Conservation (phyloP, 2,797 vertebrate species). For the Todus mexicanus region DNA sequence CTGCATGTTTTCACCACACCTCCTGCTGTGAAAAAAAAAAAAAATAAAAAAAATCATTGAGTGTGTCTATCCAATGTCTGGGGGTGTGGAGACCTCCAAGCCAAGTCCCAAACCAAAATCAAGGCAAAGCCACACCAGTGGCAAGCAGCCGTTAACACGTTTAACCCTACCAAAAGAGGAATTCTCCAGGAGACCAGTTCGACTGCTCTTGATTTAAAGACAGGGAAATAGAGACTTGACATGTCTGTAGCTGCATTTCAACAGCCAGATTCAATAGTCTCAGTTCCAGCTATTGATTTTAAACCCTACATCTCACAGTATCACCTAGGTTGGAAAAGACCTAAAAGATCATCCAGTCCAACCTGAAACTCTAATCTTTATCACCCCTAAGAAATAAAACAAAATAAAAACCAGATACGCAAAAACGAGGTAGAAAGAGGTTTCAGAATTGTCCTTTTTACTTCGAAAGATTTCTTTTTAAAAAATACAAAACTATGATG, state of each 20-base stretch:
- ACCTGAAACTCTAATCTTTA: no score
- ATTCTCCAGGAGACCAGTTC: background rate
- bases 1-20: fast-evolving
- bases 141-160: fast-evolving
- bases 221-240: fast-evolving
- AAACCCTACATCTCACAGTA: background rate
- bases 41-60: background rate
- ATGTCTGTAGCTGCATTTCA: fast-evolving
- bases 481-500: background rate
- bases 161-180: background rate
- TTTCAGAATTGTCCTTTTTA: background rate
- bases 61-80: fast-evolving
- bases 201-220: background rate
- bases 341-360: no score
- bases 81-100: fast-evolving
- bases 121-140: background rate
- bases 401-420: background rate
- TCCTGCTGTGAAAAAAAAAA: background rate
- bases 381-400: no score
- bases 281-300: background rate
- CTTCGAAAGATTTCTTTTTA: background rate
- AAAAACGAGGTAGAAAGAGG: background rate
- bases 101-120: background rate
- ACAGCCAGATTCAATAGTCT: background rate
- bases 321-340: no score